Conservation (phyloP, 2,797 vertebrate species). For the Falco cherrug region DNA sequence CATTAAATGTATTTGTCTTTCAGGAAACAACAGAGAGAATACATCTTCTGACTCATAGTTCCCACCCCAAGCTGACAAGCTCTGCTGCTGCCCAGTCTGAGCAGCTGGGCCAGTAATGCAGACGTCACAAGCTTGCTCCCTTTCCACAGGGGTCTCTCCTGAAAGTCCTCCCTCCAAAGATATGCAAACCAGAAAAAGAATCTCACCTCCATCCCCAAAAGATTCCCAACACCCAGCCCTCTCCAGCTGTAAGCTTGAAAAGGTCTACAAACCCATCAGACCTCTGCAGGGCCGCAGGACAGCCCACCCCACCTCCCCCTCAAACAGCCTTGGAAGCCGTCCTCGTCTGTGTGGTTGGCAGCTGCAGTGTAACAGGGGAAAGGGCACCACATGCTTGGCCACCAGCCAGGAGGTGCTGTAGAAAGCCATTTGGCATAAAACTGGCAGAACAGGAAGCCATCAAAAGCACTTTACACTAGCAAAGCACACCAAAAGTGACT, state of each 20-base stretch:
- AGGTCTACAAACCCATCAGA: background rate
- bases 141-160: background rate
- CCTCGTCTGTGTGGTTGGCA: rapidly evolving
- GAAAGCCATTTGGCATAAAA: background rate
- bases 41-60: rapidly evolving
- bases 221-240: background rate
- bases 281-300: background rate
- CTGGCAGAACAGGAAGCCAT: background rate
- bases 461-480: background rate
- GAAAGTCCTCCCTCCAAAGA: background rate
- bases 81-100: background rate
- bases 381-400: background rate
- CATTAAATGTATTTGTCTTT: background rate
- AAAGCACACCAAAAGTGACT: background rate
- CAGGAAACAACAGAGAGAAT: background rate
- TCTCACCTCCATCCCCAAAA: background rate
- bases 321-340: background rate
- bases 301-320: rapidly evolving
- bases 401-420: background rate
- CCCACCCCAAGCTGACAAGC: background rate
- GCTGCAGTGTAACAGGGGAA: rapidly evolving
- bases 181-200: background rate
- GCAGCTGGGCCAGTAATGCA: background rate
- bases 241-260: background rate
- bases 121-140: rapidly evolving